Base-by-base conservation (phyloP, 2,113 vertebrate genomes). In the Sapayoa aenigma region DNA sequence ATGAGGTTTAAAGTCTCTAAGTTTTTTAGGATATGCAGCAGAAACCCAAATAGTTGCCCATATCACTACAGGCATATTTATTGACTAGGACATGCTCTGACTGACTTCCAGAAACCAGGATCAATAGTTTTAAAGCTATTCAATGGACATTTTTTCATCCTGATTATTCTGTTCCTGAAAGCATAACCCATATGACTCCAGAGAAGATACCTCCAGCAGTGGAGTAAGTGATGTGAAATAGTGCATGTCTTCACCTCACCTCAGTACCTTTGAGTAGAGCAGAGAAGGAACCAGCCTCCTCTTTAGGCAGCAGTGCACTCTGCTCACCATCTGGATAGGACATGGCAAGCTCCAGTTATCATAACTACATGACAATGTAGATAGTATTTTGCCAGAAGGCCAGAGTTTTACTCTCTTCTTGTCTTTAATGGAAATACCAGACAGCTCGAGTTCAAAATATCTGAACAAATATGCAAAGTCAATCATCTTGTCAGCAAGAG, bases 241-340 rank as follows among this genome's bases (percentile, higher is more conserved):
- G 87, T 49, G 39, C 52, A 84, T 81, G 63, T 85, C 90, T 96
- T 95, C 94, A 94, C 81, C 87, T 94, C 81, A 89, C 62, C 76
- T 71, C 53, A 4, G 87, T 94, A 97, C 89, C 94, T 96, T 93
- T 72, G 75, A 94, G 81, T 17, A 89, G 76, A 56, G 33, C 58
- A 90, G 80, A 84, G 86, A 83, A 91, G 86, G 58, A 95, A 86
- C 87, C 95, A 95, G 90, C 90, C 90, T 91, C 91, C 94, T 90
- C 93, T 90, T 92, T 44, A 91, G 94, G 77, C 49, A 93, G 82
- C 84, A 91, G 66, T 74, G 72, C 84, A 63, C 55, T 89, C 11
- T 93, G 62, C 63, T 82, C 85, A 84, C 89, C 95, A 95, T 87
- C 81, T 92, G 84, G 62, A 85, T 71, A 62, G 52, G 72, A 87